Conservation (phyloP, 2,888 invertebrate genomes). For the Limulus polyphemus region DNA sequence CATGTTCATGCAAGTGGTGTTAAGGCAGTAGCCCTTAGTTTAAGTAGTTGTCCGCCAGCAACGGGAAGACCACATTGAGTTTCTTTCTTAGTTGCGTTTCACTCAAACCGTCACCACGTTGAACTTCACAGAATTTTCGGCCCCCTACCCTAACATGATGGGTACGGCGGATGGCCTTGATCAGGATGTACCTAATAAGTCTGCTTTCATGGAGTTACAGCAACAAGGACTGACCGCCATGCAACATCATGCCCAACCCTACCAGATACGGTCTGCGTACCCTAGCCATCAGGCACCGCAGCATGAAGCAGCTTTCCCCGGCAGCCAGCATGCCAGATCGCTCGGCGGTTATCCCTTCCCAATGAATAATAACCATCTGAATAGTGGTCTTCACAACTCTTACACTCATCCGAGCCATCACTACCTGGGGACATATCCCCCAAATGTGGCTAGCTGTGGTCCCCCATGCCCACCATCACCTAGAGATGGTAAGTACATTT, state of each 20-base stretch:
- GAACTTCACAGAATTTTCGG: slow-evolving; percentile 78
- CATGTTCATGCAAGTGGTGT: too few relatives aligned
- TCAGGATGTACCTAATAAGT: slow-evolving; percentile 42
- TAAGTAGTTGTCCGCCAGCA: too few relatives aligned
- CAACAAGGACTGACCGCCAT: slow-evolving; percentile 34
- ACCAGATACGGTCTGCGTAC: slow-evolving; percentile 33
- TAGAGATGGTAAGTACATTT: slow-evolving; percentile 70
- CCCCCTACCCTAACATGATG: slow-evolving; percentile 54
- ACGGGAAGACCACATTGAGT: too few relatives aligned
- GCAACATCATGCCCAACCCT: slow-evolving; percentile 32
- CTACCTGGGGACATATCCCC: slow-evolving; percentile 51
- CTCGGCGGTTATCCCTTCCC: slow-evolving; percentile 66
- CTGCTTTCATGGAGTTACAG: slow-evolving; percentile 41
- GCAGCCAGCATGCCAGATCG: slow-evolving; percentile 45
- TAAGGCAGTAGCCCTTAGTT: too few relatives aligned
- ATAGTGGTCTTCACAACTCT: slow-evolving; percentile 54
- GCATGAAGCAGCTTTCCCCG: slow-evolving; percentile 50
- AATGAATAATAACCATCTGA: slow-evolving; percentile 33
- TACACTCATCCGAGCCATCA: slow-evolving; percentile 53
- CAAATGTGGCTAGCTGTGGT: slow-evolving; percentile 25
- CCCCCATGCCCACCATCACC: slow-evolving; percentile 85
- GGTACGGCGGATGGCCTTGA: slow-evolving; percentile 52
- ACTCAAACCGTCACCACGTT: slow-evolving; percentile 53
- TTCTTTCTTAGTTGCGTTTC: background rate
- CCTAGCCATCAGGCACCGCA: slow-evolving; percentile 49